phyloP scores from a whole-genome alignment of 1,140 invertebrate species.

The Drosophila funebris region DNA sequence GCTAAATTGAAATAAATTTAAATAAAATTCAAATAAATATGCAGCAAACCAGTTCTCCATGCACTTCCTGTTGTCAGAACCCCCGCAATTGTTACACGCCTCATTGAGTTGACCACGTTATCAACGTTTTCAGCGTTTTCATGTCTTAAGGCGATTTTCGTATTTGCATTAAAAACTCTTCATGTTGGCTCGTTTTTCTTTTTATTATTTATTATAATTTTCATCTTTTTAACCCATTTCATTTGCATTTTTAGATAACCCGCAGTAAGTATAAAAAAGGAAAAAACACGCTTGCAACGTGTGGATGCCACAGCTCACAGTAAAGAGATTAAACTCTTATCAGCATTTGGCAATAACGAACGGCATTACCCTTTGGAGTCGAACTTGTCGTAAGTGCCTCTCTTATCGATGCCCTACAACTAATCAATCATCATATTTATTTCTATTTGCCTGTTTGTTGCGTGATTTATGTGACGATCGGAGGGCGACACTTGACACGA shows the following conservation, averaged over 20 bases:
- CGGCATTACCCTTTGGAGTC: not conserved
- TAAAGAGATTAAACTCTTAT: constrained; percentile 29
- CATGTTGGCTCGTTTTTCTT: constrained; percentile 61
- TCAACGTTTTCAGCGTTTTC: too few relatives aligned
- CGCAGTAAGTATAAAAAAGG: not conserved
- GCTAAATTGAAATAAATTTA: constrained; percentile 39
- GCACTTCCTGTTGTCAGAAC: constrained; percentile 63
- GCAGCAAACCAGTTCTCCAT: constrained; percentile 34
- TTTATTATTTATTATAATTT: constrained; percentile 34
- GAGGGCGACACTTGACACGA: constrained; percentile 2
- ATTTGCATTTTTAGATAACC: constrained; percentile 67
- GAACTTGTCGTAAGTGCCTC: not conserved
- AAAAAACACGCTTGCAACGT: not conserved
- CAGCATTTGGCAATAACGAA: not conserved
- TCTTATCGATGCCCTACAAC: not conserved
- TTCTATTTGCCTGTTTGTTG: not conserved
- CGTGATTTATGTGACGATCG: constrained; percentile 31
- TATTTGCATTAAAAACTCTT: constrained; percentile 79
- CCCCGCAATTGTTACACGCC: constrained; percentile 52
- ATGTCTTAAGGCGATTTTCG: constrained; percentile 69
- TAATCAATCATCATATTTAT: constrained; percentile 45
- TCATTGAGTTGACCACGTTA: constrained; percentile 50
- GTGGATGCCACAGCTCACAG: not conserved
- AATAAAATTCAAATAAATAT: constrained; percentile 68
- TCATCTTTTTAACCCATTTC: constrained; percentile 20